A percentile compares a stretch with the other conserved stretches of the same genome.
Evolutionary conservation across 2,888 invertebrate species (phyloP).

Genomic region (Oscheius sp.): DNA sequence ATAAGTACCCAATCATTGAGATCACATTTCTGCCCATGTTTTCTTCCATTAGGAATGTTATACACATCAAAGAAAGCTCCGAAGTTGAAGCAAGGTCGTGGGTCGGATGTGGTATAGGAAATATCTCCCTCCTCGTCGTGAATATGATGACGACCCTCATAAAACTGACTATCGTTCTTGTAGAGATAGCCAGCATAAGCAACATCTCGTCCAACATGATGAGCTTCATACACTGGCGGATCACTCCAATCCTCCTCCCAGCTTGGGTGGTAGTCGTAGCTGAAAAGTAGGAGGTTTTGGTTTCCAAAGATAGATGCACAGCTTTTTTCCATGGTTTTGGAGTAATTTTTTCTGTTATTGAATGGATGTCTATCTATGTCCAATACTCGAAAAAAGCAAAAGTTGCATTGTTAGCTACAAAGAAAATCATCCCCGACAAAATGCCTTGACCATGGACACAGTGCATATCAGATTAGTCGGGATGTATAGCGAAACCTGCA

Average conservation of each 20-base stretch:
- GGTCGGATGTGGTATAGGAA: background rate
- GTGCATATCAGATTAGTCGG: too few species aligned
- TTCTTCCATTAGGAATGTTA: background rate
- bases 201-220: background rate
- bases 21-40: background rate
- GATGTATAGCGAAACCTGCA: too few species aligned
- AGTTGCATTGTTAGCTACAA: too few species aligned
- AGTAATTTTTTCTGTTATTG: too few species aligned
- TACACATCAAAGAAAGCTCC: background rate
- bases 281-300: background rate
- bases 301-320: too few species aligned
- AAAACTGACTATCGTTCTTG: background rate
- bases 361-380: too few species aligned
- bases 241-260: background rate
- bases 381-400: too few species aligned
- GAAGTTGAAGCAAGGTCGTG: background rate
- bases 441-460: too few species aligned
- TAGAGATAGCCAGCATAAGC: background rate
- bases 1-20: constrained; percentile 1
- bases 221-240: background rate
- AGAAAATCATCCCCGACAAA: too few species aligned
- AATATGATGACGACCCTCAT: background rate
- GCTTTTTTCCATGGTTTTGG: too few species aligned
- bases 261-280: background rate
- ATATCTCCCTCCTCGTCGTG: background rate